Conservation (phyloP, 2,797 vertebrate genomes). For the Trachurus trachurus region DNA sequence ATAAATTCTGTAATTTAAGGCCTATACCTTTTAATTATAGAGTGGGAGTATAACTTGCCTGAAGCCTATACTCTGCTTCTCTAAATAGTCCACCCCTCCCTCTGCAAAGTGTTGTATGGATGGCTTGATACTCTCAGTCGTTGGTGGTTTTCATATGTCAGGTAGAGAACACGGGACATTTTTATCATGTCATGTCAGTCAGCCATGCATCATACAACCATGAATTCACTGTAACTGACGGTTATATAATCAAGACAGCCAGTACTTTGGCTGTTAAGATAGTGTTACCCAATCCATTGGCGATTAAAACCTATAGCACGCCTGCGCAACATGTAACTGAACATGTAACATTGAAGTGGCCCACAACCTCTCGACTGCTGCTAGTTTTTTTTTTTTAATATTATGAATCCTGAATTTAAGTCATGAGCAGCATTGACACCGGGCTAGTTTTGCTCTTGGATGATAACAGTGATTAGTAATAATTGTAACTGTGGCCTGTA, state of each 20-base stretch:
- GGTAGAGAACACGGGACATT: slow-evolving; percentile 43
- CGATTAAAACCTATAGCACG: slow-evolving; percentile 48
- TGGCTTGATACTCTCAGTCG: slow-evolving; percentile 52
- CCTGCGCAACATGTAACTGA: slow-evolving; percentile 15
- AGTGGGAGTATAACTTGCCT: slow-evolving; percentile 49
- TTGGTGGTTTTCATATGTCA: slow-evolving; percentile 56
- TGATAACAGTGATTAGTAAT: slow-evolving; percentile 62
- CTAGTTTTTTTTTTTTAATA: slow-evolving; percentile 16
- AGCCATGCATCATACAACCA: slow-evolving; percentile 17
- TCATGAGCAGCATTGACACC: slow-evolving; percentile 33
- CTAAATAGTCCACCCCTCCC: slow-evolving; percentile 66
- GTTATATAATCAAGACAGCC: slow-evolving; percentile 73
- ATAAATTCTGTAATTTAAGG: slow-evolving; percentile 71
- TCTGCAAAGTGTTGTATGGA: slow-evolving; percentile 51
- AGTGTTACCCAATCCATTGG: slow-evolving; percentile 61
- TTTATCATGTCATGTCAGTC: slow-evolving; percentile 61
- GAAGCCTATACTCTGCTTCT: slow-evolving; percentile 61
- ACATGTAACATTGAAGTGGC: background rate
- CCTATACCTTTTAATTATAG: slow-evolving; percentile 69
- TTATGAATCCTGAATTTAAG: slow-evolving; percentile 28
- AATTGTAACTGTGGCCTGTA: slow-evolving; percentile 46
- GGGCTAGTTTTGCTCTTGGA: slow-evolving; percentile 37
- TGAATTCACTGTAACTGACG: slow-evolving; percentile 47
- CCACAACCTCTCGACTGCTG: slow-evolving; percentile 1
- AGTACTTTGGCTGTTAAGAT: slow-evolving; percentile 74